These are phyloP conservation scores for Guaruba guarouba DNA, from an alignment of 2,113 vertebrate genomes.

Conservation along the genomic window DNA sequence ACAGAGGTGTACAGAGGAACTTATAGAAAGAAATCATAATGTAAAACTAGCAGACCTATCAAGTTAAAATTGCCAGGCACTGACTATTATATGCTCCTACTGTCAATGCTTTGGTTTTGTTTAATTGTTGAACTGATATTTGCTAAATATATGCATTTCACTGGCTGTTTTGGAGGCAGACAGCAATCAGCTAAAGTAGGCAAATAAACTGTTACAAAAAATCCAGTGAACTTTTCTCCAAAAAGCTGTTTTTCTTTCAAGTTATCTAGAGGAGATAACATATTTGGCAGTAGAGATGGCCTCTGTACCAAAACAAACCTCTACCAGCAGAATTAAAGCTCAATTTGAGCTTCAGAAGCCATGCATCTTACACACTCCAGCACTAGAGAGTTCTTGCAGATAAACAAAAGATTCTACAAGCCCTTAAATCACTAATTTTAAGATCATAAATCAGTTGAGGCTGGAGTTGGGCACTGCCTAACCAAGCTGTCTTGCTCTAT, in stretches of 20 bases:
- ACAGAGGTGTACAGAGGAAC: neutral
- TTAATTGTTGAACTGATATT: neutral
- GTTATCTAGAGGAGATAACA: neutral
- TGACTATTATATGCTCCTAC: neutral
- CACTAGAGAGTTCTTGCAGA: neutral
- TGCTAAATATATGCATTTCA: neutral
- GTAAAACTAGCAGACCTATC: neutral
- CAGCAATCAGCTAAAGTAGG: neutral
- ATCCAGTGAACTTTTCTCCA: neutral
- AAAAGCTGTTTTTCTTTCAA: neutral
- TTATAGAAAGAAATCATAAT: neutral
- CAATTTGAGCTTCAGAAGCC: neutral
- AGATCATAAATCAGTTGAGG: neutral
- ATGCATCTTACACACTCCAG: neutral
- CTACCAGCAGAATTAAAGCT: neutral
- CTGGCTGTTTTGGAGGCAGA: neutral
- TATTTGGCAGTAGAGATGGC: neutral
- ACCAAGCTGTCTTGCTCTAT: neutral
- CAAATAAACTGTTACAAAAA: neutral
- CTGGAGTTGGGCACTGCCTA: neutral
- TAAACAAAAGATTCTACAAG: neutral
- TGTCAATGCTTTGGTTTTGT: neutral
- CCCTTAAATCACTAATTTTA: neutral
- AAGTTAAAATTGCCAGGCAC: neutral
- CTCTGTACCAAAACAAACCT: neutral